Base-by-base conservation (phyloP, 2,113 vertebrate species). In the Terrapene triunguis region DNA sequence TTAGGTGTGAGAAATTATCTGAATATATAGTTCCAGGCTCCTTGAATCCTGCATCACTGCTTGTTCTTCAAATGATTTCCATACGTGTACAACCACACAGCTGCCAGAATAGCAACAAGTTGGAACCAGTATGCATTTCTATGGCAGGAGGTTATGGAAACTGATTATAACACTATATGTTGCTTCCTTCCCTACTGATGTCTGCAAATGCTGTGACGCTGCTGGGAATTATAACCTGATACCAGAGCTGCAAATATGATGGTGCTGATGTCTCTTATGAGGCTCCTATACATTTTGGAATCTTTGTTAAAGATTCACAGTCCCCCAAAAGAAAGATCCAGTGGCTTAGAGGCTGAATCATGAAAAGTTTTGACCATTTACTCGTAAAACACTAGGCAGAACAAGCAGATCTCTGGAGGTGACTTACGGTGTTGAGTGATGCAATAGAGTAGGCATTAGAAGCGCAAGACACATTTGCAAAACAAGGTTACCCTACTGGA, bases 41-140 rank as follows among this genome's bases (percentile, higher is more conserved):
- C 48, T 80, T 84, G 69, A 78, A 78, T 95, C 91, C 94, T 94
- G 48, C 74, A 19, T 76, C 44, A 25, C 42, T 1, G 1, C 4
- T 89, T 89, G 74, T 19, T 94, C 90, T 88, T 42, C 82, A 93
- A 95, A 92, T 94, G 95, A 69, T 94, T 98, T 96, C 95, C 85
- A 24, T 76, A 65, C 96, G 80, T 59, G 32, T 8, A 42, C 50
- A 87, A 62, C 62, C 87, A 50, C 27, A 6, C 19, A 14, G 91
- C 90, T 95, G 87, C 95, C 92, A 91, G 82, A 35, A 82, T 53
- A 89, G 94, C 78, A 86, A 29, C 62, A 50, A 80, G 44, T 51
- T 91, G 85, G 85, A 88, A 38, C 65, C 44, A 92, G 55, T 22
- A 12, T 32, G 0, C 69, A 1, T 54, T 21, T 53, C 94, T 92